phyloP scores from a whole-genome alignment of 2,113 vertebrate species.

The Poecile atricapillus region DNA sequence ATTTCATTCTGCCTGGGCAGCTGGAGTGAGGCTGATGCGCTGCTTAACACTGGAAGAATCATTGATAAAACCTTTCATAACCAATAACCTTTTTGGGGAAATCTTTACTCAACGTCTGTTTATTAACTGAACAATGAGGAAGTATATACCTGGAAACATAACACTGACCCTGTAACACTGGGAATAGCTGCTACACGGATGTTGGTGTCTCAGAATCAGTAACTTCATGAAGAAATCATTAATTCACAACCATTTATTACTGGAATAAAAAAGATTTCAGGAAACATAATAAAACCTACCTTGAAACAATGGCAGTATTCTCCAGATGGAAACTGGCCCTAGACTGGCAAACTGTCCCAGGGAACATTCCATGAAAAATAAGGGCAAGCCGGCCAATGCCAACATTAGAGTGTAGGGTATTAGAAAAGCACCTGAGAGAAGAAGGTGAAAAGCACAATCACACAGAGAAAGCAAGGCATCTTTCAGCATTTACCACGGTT shows the following conservation, averaged over 20 bases:
- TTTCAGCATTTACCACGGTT: background rate
- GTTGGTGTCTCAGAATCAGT: background rate
- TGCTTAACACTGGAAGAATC: background rate
- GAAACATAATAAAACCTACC: conserved; percentile 71
- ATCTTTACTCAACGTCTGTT: background rate
- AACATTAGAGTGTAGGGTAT: conserved; percentile 92
- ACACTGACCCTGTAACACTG: background rate
- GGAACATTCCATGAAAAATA: conserved; percentile 94
- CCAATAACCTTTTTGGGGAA: background rate
- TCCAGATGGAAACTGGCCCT: conserved; percentile 89
- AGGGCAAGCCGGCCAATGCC: conserved; percentile 84
- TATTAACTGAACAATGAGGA: background rate
- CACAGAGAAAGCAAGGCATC: background rate
- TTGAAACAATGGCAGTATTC: conserved; percentile 85
- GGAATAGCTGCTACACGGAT: rapidly evolving
- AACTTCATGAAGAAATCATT: background rate
- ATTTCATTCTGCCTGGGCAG: background rate
- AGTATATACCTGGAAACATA: background rate
- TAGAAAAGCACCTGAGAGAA: conserved; percentile 87
- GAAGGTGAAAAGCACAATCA: background rate
- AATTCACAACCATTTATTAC: background rate
- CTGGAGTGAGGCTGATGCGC: background rate
- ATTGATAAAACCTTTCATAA: background rate
- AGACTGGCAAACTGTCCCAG: conserved; percentile 93
- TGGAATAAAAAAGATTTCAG: background rate